Evolutionary conservation across 92 coral and sea anemone species (phyloP).

Genomic region (Metridium senile): DNA sequence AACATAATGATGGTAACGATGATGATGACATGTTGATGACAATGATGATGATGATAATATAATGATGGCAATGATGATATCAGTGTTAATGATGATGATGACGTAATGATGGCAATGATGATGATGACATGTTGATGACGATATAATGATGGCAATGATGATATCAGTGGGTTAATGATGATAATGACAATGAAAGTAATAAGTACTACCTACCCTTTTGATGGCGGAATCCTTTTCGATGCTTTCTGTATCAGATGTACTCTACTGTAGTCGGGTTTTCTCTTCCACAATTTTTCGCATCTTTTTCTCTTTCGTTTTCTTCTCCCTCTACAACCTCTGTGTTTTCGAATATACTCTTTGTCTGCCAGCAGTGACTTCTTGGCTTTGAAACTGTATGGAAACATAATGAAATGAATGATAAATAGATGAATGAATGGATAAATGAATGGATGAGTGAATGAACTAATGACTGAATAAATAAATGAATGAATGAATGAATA

Average conservation of each 20-base stretch:
- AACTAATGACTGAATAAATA: not conserved
- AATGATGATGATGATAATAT: too few relatives aligned
- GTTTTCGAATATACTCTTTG: constrained; percentile 42
- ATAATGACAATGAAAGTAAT: too few relatives aligned
- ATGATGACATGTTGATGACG: too few relatives aligned
- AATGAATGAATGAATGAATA: not conserved
- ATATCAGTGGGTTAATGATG: too few relatives aligned
- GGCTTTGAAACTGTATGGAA: constrained; percentile 47
- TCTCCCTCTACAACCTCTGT: constrained; percentile 54
- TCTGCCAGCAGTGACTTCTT: constrained; percentile 4
- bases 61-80: too few relatives aligned
- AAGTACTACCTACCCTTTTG: constrained; percentile 44
- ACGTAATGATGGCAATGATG: too few relatives aligned
- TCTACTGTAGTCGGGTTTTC: constrained; percentile 58
- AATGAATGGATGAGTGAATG: not conserved
- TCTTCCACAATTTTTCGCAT: constrained; percentile 31
- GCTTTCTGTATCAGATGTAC: constrained; percentile 53
- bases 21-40: too few relatives aligned
- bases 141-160: too few relatives aligned
- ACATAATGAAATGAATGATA: too few relatives aligned
- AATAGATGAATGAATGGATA: not conserved
- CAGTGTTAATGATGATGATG: too few relatives aligned
- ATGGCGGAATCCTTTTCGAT: constrained; percentile 36
- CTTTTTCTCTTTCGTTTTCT: constrained; percentile 54
- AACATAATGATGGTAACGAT: too few relatives aligned